phyloP scores from a whole-genome alignment of 2,797 vertebrate genomes.

The Tadarida brasiliensis region DNA sequence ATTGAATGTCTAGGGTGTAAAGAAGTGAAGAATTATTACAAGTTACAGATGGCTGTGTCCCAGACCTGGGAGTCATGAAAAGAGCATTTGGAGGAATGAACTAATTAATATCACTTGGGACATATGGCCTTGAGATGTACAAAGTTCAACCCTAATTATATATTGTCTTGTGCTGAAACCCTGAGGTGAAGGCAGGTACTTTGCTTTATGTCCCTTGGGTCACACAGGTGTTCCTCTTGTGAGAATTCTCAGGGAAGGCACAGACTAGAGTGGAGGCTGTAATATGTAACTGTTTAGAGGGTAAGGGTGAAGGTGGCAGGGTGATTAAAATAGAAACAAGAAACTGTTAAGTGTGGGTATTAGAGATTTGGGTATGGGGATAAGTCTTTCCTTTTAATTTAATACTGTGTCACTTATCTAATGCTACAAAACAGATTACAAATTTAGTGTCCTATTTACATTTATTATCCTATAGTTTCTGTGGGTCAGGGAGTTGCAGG shows the following conservation, averaged over 20 bases:
- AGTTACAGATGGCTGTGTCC: not conserved
- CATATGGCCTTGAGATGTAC: not conserved
- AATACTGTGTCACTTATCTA: not conserved
- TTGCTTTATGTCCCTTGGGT: not conserved
- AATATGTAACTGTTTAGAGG: not conserved
- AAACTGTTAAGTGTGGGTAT: not conserved
- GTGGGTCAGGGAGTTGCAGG: not conserved
- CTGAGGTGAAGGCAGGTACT: not conserved
- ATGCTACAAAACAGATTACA: not conserved
- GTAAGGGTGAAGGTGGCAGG: not conserved
- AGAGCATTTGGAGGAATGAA: not conserved
- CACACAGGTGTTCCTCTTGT: not conserved
- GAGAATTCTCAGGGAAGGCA: not conserved
- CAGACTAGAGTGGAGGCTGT: not conserved
- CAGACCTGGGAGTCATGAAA: not conserved
- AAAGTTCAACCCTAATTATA: not conserved
- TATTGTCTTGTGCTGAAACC: not conserved
- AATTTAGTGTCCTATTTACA: not conserved
- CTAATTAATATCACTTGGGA: not conserved
- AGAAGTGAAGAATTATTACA: not conserved
- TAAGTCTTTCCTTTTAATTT: conserved; percentile 8
- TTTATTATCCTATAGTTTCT: not conserved
- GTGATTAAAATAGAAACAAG: conserved; percentile 21
- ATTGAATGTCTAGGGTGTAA: not conserved
- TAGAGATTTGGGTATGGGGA: not conserved